A percentile compares a stretch with the other conserved stretches of the same genome.
These are phyloP conservation scores for Nannoperca australis DNA, from an alignment of 2,797 vertebrate species.

Conservation along the genomic window DNA sequence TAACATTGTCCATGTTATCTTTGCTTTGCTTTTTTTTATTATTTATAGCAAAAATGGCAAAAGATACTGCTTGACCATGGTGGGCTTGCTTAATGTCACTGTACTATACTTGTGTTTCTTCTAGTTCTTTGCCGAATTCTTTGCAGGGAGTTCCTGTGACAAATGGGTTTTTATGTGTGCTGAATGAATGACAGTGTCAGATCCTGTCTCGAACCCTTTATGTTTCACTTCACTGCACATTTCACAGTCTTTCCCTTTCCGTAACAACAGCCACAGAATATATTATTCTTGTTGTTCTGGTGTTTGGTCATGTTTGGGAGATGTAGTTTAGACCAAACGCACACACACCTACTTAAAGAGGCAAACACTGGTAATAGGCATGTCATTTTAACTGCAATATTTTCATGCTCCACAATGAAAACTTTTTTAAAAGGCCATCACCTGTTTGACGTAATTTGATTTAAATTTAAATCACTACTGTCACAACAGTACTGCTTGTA, in stretches of 20 bases:
- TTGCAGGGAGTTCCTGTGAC: constrained; percentile 36
- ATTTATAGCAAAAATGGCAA: background rate
- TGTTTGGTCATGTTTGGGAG: constrained; percentile 55
- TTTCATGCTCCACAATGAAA: constrained; percentile 28
- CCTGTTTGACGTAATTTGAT: background rate
- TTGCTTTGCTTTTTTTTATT: constrained; percentile 7
- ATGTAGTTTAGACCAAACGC: constrained; percentile 47
- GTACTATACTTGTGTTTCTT: constrained; percentile 5
- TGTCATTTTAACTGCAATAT: constrained; percentile 7
- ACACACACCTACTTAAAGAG: constrained; percentile 22
- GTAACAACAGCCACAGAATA: constrained; percentile 64
- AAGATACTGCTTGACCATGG: constrained; percentile 3
- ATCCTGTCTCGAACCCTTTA: constrained; percentile 77
- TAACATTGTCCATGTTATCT: constrained; percentile 31
- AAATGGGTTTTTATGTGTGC: constrained; percentile 67
- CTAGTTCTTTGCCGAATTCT: background rate
- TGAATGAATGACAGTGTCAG: constrained; percentile 81
- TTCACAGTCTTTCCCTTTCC: constrained; percentile 70
- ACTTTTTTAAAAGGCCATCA: constrained; percentile 4
- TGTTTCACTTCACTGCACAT: constrained; percentile 81
- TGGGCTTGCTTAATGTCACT: background rate
- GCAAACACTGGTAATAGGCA: constrained; percentile 9
- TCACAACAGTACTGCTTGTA: background rate
- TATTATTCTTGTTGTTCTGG: constrained; percentile 69
- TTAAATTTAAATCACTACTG: constrained; percentile 5